phyloP scores from a whole-genome alignment of 2,113 vertebrate genomes.

The Casuarius casuarius region DNA sequence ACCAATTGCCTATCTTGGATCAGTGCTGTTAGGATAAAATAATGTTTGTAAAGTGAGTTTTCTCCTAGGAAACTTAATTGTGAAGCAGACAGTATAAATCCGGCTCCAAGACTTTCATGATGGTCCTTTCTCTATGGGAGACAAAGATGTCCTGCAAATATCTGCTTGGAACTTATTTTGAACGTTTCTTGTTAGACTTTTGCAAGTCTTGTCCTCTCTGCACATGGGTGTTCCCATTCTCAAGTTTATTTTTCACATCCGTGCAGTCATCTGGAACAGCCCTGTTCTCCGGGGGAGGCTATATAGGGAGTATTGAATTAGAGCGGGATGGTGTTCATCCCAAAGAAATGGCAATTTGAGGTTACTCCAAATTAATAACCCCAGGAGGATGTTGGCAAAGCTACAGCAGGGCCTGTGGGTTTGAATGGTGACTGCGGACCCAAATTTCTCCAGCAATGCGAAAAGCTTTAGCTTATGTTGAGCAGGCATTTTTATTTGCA shows the following conservation, averaged over 20 bases:
- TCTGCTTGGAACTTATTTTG: neutral
- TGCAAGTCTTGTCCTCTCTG: neutral
- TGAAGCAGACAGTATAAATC: neutral
- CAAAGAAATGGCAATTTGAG: neutral
- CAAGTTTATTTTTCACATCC: slow-evolving; percentile 1
- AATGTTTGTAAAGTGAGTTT: neutral
- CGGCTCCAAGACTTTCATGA: neutral
- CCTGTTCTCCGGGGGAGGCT: neutral
- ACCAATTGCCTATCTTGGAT: neutral
- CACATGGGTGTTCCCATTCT: slow-evolving; percentile 36
- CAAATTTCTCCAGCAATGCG: neutral
- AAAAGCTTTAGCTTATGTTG: neutral
- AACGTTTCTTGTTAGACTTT: neutral
- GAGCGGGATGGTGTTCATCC: neutral
- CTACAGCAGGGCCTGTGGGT: neutral
- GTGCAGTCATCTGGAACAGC: slow-evolving; percentile 3
- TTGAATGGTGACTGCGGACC: neutral
- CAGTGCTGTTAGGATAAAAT: neutral
- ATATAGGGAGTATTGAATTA: neutral
- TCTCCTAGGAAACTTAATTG: neutral
- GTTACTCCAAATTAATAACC: neutral
- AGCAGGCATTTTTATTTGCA: neutral
- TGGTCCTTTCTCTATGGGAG: neutral
- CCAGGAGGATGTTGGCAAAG: neutral
- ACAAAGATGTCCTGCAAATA: neutral